Conservation (phyloP, 2,797 vertebrate species). For the Enteromius paludinosus region DNA sequence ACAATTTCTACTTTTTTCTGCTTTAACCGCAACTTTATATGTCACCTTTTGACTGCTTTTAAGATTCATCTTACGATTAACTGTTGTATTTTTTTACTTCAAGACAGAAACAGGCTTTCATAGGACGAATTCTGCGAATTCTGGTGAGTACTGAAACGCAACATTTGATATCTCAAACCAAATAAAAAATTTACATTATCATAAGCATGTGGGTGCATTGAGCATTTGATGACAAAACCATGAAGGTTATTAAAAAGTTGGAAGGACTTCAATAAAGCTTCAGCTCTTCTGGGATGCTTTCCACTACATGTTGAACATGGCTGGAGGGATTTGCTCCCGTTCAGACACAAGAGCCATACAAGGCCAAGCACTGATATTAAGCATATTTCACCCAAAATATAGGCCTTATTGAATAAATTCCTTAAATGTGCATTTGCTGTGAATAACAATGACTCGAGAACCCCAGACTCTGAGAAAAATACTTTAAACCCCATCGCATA, state of each 20-base stretch:
- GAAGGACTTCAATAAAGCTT: conserved; percentile 3
- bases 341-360: neutral
- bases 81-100: neutral
- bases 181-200: conserved; percentile 4
- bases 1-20: neutral
- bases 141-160: too few species aligned
- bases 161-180: neutral
- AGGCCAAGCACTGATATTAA: conserved; percentile 6
- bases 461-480: neutral
- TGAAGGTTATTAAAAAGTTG: neutral
- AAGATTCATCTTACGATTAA: conserved; percentile 5
- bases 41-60: neutral
- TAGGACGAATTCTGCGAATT: neutral
- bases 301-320: neutral
- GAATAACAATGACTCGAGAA: conserved; percentile 6
- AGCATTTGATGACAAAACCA: conserved; percentile 9
- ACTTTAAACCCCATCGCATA: neutral
- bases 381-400: neutral
- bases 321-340: conserved; percentile 5
- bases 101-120: neutral
- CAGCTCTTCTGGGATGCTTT: neutral
- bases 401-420: neutral
- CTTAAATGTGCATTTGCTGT: conserved; percentile 3
- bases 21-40: neutral
- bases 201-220: neutral